phyloP scores from a whole-genome alignment of 2,113 vertebrate genomes.

The Carassius gibelio region DNA sequence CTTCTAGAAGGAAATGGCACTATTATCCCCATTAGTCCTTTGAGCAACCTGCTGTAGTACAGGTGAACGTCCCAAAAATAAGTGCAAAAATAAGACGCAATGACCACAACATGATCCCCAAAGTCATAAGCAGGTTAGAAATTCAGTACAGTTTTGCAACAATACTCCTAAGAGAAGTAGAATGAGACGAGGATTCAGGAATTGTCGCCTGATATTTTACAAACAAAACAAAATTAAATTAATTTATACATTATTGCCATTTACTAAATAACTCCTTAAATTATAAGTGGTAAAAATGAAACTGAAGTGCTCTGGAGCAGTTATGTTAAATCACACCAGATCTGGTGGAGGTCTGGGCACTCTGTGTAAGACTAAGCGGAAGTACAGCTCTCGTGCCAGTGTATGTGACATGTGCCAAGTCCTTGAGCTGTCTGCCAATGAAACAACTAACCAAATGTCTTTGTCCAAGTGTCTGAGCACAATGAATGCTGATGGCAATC shows the following conservation, averaged over 20 bases:
- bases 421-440: conserved; percentile 31
- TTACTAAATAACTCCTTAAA: neutral
- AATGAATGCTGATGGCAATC: conserved; percentile 18
- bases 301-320: neutral
- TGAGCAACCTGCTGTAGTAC: too few relatives aligned
- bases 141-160: neutral
- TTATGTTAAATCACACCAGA: conserved; percentile 27
- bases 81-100: neutral
- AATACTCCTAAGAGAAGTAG: neutral
- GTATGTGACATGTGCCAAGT: conserved; percentile 44
- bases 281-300: neutral
- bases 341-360: conserved; percentile 37
- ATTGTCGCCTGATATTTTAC: too few relatives aligned
- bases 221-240: too few relatives aligned
- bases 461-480: conserved; percentile 22
- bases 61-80: neutral
- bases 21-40: too few relatives aligned
- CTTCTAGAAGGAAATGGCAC: neutral
- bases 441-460: conserved; percentile 55
- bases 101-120: neutral
- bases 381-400: conserved; percentile 33
- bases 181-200: neutral
- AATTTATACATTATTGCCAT: neutral
- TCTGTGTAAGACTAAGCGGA: conserved; percentile 25
- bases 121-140: neutral